These are phyloP conservation scores for Platalea minor DNA, from an alignment of 2,797 vertebrate species.

Conservation along the genomic window DNA sequence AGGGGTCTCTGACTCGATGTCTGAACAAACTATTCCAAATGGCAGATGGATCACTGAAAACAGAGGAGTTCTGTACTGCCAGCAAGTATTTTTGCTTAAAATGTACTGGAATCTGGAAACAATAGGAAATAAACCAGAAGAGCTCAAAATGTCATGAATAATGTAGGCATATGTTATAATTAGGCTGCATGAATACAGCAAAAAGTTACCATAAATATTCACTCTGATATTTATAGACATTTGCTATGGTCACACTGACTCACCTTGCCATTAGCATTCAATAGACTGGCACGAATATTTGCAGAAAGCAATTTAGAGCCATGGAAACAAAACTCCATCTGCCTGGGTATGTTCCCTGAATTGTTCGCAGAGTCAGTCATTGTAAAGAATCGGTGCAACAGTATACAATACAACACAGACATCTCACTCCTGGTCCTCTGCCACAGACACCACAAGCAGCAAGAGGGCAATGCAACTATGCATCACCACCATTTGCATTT, in stretches of 20 bases:
- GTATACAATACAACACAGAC: not conserved
- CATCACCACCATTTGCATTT: not conserved
- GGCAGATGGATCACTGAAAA: conserved; percentile 8
- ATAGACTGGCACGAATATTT: conserved; percentile 35
- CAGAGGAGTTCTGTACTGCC: not conserved
- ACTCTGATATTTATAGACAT: not conserved
- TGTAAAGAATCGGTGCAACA: not conserved
- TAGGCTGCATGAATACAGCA: not conserved
- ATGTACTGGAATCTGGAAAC: not conserved
- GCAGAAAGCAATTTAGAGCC: conserved; percentile 19
- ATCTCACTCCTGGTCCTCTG: not conserved
- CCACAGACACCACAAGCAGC: not conserved
- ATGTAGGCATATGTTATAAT: not conserved
- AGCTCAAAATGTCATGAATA: conserved; percentile 17
- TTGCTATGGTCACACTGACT: conserved; percentile 14
- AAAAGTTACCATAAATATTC: not conserved
- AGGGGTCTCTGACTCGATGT: not conserved
- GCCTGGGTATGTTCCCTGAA: not conserved
- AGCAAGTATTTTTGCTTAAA: not conserved
- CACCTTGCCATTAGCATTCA: conserved; percentile 17
- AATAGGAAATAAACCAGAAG: conserved; percentile 27
- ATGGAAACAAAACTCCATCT: conserved; percentile 29
- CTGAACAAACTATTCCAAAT: conserved; percentile 28
- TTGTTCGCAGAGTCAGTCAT: not conserved
- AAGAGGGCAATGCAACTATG: not conserved